A percentile compares a stretch with the other conserved stretches of the same genome.
phyloP scores from a whole-genome alignment of 2,888 invertebrate species.

The Drosophila multiciliata region DNA sequence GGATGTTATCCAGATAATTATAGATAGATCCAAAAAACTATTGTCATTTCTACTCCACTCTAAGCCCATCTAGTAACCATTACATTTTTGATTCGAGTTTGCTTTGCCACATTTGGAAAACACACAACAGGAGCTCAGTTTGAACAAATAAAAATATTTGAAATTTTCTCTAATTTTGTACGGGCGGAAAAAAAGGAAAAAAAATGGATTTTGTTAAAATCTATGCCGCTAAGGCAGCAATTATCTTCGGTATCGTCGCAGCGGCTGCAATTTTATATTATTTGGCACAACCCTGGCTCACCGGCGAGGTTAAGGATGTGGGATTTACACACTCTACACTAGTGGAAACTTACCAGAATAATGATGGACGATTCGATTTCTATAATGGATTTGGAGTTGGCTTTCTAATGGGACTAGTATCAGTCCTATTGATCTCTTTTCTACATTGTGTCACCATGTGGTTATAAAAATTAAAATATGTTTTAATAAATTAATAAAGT shows the following conservation, averaged over 20 bases:
- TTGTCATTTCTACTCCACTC: not conserved
- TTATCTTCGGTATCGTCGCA: conserved; percentile 29
- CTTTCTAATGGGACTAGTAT: too few relatives aligned
- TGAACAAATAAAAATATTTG: conserved; percentile 55
- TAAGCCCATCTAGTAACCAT: not conserved
- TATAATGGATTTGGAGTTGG: not conserved
- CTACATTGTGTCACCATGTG: too few relatives aligned
- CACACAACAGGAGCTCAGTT: conserved; percentile 48
- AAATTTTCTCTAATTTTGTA: conserved; percentile 4
- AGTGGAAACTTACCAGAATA: not conserved
- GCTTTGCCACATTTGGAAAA: not conserved
- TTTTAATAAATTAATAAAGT: not conserved
- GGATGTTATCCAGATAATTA: not conserved
- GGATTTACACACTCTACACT: too few relatives aligned
- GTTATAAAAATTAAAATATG: not conserved
- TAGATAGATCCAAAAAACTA: not conserved
- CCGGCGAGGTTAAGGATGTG: not conserved
- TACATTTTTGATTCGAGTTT: not conserved
- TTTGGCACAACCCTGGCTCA: conserved; percentile 39
- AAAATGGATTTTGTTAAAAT: too few relatives aligned
- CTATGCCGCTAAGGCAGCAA: not conserved
- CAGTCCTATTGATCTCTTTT: too few relatives aligned
- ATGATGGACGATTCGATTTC: not conserved
- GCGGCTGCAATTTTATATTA: conserved; percentile 30
- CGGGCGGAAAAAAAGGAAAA: too few relatives aligned